phyloP scores from a whole-genome alignment of 1,140 invertebrate species.

The Bombus pascuorum region DNA sequence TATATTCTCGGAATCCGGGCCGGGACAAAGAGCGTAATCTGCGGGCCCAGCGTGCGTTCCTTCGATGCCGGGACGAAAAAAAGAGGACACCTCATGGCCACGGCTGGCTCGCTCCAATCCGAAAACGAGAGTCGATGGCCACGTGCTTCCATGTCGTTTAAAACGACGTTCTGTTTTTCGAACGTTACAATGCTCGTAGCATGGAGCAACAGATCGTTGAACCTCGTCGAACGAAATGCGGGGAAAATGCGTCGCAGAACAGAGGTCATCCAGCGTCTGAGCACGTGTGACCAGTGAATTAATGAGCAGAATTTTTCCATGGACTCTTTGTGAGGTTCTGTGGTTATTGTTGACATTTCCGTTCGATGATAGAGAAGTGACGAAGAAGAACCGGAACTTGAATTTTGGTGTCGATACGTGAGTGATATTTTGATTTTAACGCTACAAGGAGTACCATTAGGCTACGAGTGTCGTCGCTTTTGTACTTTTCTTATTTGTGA shows the following conservation, averaged over 20 bases:
- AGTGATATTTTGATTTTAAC: too few relatives aligned
- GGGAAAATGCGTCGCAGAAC: neutral
- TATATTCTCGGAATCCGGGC: constrained; percentile 64
- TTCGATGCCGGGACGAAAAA: constrained; percentile 3
- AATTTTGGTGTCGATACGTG: too few relatives aligned
- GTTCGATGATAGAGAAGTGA: neutral
- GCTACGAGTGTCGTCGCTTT: too few relatives aligned
- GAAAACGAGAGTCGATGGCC: constrained; percentile 36
- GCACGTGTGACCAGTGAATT: neutral
- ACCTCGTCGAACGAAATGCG: neutral
- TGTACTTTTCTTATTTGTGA: too few relatives aligned
- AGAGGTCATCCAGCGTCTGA: neutral
- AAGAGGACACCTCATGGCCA: constrained; percentile 38
- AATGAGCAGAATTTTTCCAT: constrained; percentile 4
- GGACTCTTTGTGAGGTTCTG: neutral
- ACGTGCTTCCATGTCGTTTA: neutral
- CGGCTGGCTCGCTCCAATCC: constrained; percentile 8
- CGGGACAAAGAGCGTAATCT: constrained; percentile 63
- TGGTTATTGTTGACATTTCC: constrained; percentile 6
- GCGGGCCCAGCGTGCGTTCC: constrained; percentile 42
- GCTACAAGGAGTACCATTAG: too few relatives aligned
- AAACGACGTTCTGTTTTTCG: constrained; percentile 2
- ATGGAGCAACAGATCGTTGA: neutral
- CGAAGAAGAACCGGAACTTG: neutral
- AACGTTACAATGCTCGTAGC: neutral